Conservation (phyloP, 2,888 invertebrate species). For the Gastracanthus pulcherrimus region DNA sequence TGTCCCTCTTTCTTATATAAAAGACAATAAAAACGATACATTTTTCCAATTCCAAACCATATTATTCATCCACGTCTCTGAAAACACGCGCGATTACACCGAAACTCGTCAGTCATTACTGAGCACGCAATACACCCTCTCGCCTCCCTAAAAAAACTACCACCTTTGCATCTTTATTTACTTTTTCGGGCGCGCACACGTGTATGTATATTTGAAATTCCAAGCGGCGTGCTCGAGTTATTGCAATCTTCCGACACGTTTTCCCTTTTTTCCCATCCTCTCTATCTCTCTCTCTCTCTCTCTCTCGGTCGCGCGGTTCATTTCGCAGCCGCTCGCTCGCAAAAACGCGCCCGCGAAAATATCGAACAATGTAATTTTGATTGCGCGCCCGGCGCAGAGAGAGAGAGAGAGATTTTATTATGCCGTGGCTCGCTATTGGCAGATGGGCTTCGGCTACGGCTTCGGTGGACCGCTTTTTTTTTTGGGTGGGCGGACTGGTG, state of each 20-base stretch:
- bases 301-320: not conserved
- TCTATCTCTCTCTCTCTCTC: too few species aligned
- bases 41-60: too few species aligned
- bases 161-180: not conserved
- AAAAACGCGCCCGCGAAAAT: constrained; percentile 20
- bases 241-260: constrained; percentile 2
- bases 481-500: not conserved
- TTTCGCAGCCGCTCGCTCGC: constrained; percentile 10
- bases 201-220: constrained; percentile 19
- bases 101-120: too few species aligned
- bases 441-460: not conserved
- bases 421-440: not conserved
- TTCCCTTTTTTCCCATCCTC: constrained; percentile 7
- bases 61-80: too few species aligned
- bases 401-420: constrained; percentile 38
- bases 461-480: not conserved
- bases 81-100: too few species aligned
- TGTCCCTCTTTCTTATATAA: too few species aligned
- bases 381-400: constrained; percentile 13
- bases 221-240: constrained; percentile 10
- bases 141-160: too few species aligned
- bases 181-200: too few species aligned
- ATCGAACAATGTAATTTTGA: constrained; percentile 54
- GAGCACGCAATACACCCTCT: too few species aligned
- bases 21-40: too few species aligned